A percentile compares a stretch with the other conserved stretches of the same genome.
Evolutionary conservation across 2,888 invertebrate species (phyloP).

Genomic region (Cosmopolites sordidus): DNA sequence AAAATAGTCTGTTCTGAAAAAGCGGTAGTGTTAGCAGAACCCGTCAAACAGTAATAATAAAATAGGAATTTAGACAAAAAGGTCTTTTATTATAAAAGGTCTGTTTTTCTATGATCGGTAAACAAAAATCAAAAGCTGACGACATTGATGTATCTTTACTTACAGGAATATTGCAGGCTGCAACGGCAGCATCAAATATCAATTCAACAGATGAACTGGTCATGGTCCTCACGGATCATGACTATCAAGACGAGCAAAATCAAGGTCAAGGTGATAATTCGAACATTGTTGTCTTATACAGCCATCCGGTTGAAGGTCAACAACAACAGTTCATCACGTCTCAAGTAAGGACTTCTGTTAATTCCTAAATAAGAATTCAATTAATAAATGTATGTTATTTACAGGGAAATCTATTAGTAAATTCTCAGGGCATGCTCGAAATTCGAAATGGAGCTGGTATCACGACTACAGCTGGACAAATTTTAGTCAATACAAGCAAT

Average conservation of each 20-base stretch:
- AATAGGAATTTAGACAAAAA: no score
- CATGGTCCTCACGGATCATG: conserved; percentile 60
- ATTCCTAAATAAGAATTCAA: background rate
- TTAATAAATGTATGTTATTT: conserved; percentile 6
- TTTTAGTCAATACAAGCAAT: conserved; percentile 31
- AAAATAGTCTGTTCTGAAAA: no score
- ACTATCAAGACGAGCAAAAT: conserved; percentile 47
- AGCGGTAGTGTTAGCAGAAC: no score
- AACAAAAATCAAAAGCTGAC: no score
- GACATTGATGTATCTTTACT: no score
- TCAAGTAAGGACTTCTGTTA: conserved; percentile 31
- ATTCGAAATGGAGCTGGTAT: conserved; percentile 39
- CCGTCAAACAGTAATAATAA: no score
- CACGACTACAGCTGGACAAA: conserved; percentile 33
- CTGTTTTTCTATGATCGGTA: no score
- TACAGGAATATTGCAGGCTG: conserved; percentile 39
- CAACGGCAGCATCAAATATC: conserved; percentile 48
- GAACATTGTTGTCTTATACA: conserved; percentile 62
- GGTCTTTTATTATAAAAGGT: no score
- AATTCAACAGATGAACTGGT: conserved; percentile 57
- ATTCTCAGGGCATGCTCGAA: conserved; percentile 46
- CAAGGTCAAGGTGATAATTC: conserved; percentile 51
- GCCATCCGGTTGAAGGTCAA: conserved; percentile 56
- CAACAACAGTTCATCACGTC: conserved; percentile 54
- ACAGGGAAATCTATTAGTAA: conserved; percentile 48